phyloP scores from a whole-genome alignment of 2,797 vertebrate genomes.

The Paedocypris micromegethes region DNA sequence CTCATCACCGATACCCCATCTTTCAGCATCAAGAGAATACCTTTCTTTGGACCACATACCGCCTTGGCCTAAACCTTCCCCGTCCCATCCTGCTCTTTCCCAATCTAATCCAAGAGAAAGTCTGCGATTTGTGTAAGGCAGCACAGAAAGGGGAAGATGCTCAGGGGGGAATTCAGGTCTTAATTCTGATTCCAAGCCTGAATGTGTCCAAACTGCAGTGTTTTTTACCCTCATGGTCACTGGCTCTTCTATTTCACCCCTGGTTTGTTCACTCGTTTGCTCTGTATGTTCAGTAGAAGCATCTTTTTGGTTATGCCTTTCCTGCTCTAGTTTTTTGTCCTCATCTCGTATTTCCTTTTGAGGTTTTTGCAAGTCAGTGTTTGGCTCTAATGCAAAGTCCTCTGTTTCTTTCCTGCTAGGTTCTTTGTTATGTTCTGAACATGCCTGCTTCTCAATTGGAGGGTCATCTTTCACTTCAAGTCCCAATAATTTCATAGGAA shows the following conservation, averaged over 20 bases:
- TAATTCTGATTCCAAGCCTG: slow-evolving; percentile 64
- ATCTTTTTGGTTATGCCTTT: slow-evolving; percentile 18
- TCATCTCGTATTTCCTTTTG: slow-evolving; percentile 44
- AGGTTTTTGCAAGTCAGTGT: slow-evolving; percentile 21
- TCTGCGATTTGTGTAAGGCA: slow-evolving; percentile 63
- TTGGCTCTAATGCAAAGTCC: slow-evolving; percentile 53
- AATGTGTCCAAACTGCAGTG: slow-evolving; percentile 58
- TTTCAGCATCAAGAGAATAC: slow-evolving; percentile 48
- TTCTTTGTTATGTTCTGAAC: slow-evolving; percentile 59
- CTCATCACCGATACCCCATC: slow-evolving; percentile 39
- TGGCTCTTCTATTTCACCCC: slow-evolving; percentile 46
- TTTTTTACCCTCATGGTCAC: slow-evolving; percentile 48
- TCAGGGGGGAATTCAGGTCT: slow-evolving; percentile 72
- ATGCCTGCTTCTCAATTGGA: slow-evolving; percentile 14
- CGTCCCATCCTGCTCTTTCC: slow-evolving; percentile 54
- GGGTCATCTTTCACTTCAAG: slow-evolving; percentile 12
- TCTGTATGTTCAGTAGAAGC: slow-evolving; percentile 40
- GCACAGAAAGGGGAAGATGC: slow-evolving; percentile 68
- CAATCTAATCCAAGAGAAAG: slow-evolving; percentile 67
- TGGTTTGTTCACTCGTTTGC: slow-evolving; percentile 53
- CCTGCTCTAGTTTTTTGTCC: slow-evolving; percentile 36
- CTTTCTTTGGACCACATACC: slow-evolving; percentile 48
- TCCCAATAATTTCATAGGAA: not conserved
- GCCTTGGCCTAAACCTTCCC: slow-evolving; percentile 40
- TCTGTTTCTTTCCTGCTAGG: slow-evolving; percentile 57